Base-by-base conservation (phyloP, 2,113 vertebrate genomes). In the Rhabdornis inornatus region DNA sequence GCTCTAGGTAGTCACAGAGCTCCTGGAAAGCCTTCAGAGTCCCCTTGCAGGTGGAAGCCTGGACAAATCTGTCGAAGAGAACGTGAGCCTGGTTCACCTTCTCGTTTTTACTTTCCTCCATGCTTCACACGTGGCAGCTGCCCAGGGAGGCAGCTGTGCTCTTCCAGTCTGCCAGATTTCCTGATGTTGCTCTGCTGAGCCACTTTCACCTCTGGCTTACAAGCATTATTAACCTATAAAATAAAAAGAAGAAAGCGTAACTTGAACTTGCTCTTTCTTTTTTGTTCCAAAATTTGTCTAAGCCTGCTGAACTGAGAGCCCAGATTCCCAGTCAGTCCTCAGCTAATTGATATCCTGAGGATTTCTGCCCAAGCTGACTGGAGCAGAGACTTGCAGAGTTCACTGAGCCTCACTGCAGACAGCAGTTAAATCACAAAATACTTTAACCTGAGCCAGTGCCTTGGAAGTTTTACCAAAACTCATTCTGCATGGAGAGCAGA, bases 11-110 rank as follows among this genome's bases (percentile, higher is more conserved):
- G 87, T 99, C 99, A 13, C 99, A 99, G 75, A 99, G 98, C 95
- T 99, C 99, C 85, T 99, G 99, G 98, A 99, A 99, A 97, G 99
- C 98, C 96, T 99, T 99, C 12, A 99, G 98, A 25, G 99, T 99
- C 57, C 99, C 99, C 95, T 99, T 99, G 81, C 98, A 99, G n/a
- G 99, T 99, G 90, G 97, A 96, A 61, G 98, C 99, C 97, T 99
- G 99, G 96, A 99, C 99, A 56, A 99, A 99, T 63, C 98, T 98
- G 98, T 99, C 99, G 10, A 99, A 99, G 91, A 99, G 98, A 92
- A 98, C 92, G 1, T 99, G 99, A 63, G 99, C 98, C 55, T 83
- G 98, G 96, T 99, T 99, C 52, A 97, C 97, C 59, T 98, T 97
- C 68, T 98, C 98, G 0, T 97, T 98, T 64, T 96, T 97, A 10